phyloP scores from a whole-genome alignment of 1,140 invertebrate genomes.

The Aphelenchoides avenae region DNA sequence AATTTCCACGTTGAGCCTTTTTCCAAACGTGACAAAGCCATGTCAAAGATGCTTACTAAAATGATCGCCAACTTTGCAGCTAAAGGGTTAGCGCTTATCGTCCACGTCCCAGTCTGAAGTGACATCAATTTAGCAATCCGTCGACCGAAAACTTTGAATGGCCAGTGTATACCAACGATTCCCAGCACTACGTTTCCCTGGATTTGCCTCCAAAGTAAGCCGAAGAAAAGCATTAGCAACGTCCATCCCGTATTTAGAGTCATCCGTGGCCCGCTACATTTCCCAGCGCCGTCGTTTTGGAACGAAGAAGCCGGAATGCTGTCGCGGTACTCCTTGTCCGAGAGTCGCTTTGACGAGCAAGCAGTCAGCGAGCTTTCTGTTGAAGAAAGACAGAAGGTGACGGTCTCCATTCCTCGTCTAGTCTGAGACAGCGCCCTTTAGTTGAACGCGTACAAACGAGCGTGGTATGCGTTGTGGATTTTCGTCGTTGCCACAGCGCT shows the following conservation, averaged over 20 bases:
- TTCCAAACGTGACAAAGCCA: slow-evolving; percentile 49
- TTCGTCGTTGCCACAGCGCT: slow-evolving; percentile 47
- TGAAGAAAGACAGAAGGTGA: slow-evolving; percentile 30
- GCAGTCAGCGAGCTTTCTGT: slow-evolving; percentile 45
- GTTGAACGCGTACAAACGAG: slow-evolving; percentile 47
- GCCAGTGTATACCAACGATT: slow-evolving; percentile 37
- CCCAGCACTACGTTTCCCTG: slow-evolving; percentile 45
- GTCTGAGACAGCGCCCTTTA: slow-evolving; percentile 29
- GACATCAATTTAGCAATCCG: slow-evolving; percentile 40
- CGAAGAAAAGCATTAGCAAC: background rate
- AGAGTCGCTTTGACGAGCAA: slow-evolving; percentile 28
- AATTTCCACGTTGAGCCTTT: slow-evolving; percentile 55
- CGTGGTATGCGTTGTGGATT: slow-evolving; percentile 56
- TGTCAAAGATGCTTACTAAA: slow-evolving; percentile 51
- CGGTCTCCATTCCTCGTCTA: slow-evolving; percentile 14
- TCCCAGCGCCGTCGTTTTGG: slow-evolving; percentile 52
- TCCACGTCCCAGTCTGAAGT: background rate
- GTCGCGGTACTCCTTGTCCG: slow-evolving; percentile 35
- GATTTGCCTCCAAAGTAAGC: slow-evolving; percentile 51
- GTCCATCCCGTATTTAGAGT: slow-evolving; percentile 34
- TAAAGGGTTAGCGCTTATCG: slow-evolving; percentile 23
- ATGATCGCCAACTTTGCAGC: slow-evolving; percentile 57
- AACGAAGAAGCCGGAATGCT: slow-evolving; percentile 55
- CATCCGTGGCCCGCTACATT: slow-evolving; percentile 50
- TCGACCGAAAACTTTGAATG: slow-evolving; percentile 53